Evolutionary conservation across 92 coral and sea anemone species (phyloP), one percentile per base, ranked within the genome.

Genomic region (Phenganax subtilis): DNA sequence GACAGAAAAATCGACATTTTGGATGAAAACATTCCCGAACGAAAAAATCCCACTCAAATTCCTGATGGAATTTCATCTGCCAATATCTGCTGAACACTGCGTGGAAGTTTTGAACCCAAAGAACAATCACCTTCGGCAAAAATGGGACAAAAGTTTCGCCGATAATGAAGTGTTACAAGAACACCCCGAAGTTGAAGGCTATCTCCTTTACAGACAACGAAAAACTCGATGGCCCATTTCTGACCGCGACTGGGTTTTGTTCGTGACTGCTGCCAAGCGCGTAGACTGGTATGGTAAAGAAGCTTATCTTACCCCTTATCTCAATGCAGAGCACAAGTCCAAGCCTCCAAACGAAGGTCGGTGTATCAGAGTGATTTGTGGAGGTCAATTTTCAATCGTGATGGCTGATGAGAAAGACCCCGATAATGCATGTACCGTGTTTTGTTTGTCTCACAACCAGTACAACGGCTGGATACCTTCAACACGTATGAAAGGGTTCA

Each of bases 391-490:
- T 47, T 55, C 28, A 68, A 52, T 83, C 30, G 84, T 31, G 25
- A 37, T 37, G 47, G 84, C 86, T 0, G 86, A 83, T 37, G 84
- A 83, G 12, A 30, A 29, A 3, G 29, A 83, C 27, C 86, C 86
- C 11, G 84, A 55, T 1, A 71, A 28, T 16, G 72, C 71, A 0
- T 83, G 86, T n/a, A 12, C 70, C 15, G 86, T 83, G 84, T 73
- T 72, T 72, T 83, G 85, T 6, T 27, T 83, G 63, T 29, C 86
- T 55, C 68, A 73, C 86, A 83, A 83, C 72, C 54, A 30, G 20
- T 83, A 56, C 84, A 83, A 83, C 66, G 86, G 86, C 56, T 83
- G 85, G 70, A 76, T 83, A n/a, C 86, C 86, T 17, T 55, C 74
- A 3, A 54, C 56, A 7, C 11, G 71, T 44, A 5, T 65, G 30